Conservation (phyloP, 2,113 vertebrate genomes). For the Alethe castanea region DNA sequence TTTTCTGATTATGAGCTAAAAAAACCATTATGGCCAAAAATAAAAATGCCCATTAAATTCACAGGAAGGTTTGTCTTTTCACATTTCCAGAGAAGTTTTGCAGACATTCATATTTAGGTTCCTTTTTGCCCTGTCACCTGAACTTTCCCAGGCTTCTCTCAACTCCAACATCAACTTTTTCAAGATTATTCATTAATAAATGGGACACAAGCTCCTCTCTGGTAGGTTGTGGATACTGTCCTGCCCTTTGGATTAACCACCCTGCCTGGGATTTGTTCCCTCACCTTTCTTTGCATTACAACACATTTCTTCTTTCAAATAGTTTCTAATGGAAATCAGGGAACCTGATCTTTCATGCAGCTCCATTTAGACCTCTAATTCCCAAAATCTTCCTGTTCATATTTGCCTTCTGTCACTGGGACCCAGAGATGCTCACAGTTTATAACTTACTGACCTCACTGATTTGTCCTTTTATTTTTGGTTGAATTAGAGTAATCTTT, state of each 20-base stretch:
- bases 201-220: constrained; percentile 54
- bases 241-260: not conserved
- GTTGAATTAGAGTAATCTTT: not conserved
- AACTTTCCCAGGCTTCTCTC: not conserved
- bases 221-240: not conserved
- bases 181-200: not conserved
- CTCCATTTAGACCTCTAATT: not conserved
- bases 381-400: not conserved
- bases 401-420: not conserved
- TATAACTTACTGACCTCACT: not conserved
- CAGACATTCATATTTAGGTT: not conserved
- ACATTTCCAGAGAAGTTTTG: not conserved
- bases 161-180: not conserved
- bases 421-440: not conserved
- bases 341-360: not conserved
- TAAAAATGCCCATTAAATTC: not conserved
- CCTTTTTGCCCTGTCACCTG: not conserved
- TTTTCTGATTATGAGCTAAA: constrained; percentile 43
- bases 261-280: not conserved
- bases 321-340: not conserved
- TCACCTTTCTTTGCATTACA: not conserved
- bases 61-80: not conserved
- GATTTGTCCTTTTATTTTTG: not conserved
- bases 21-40: not conserved
- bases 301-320: not conserved